Percentiles rank a stretch among this genome's conserved stretches.
Conservation (phyloP, 2,797 vertebrate genomes). For the Crotalus adamanteus region DNA sequence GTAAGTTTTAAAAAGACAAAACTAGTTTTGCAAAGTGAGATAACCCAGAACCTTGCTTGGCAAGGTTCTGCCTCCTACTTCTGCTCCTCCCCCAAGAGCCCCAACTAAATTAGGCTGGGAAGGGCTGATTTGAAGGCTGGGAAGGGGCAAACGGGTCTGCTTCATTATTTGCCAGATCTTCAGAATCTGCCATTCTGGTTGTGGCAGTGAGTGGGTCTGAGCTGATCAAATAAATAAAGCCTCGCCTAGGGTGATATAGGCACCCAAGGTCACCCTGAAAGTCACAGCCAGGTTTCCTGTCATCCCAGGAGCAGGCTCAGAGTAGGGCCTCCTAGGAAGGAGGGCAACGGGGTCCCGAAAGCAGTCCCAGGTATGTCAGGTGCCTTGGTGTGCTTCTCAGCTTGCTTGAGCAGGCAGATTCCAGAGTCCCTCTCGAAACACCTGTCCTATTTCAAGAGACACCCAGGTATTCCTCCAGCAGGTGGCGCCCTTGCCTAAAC, state of each 20-base stretch:
- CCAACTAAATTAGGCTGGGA: background rate
- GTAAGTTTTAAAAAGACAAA: slow-evolving; percentile 65
- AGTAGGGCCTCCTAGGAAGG: background rate
- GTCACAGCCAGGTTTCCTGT: background rate
- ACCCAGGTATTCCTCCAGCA: slow-evolving; percentile 15
- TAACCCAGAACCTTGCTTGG: background rate
- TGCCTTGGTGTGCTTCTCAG: background rate
- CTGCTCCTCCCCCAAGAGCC: background rate
- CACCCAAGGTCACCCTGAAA: background rate
- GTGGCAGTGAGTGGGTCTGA: background rate
- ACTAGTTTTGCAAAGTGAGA: slow-evolving; percentile 51
- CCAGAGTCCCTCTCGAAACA: background rate
- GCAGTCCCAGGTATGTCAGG: background rate
- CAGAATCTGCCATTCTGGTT: background rate
- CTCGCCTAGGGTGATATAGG: background rate
- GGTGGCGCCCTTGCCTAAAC: slow-evolving; percentile 63
- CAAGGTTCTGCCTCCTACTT: background rate
- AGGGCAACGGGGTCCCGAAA: background rate
- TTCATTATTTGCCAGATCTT: background rate
- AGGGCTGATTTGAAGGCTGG: background rate
- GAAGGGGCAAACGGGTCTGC: background rate
- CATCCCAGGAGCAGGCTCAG: background rate
- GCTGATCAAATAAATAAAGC: background rate
- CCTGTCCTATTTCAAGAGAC: background rate
- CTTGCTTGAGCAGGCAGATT: background rate